Evolutionary conservation across 2,888 invertebrate genomes (phyloP), one percentile per base, ranked within the genome.

Genomic region (Adineta ricciae): DNA sequence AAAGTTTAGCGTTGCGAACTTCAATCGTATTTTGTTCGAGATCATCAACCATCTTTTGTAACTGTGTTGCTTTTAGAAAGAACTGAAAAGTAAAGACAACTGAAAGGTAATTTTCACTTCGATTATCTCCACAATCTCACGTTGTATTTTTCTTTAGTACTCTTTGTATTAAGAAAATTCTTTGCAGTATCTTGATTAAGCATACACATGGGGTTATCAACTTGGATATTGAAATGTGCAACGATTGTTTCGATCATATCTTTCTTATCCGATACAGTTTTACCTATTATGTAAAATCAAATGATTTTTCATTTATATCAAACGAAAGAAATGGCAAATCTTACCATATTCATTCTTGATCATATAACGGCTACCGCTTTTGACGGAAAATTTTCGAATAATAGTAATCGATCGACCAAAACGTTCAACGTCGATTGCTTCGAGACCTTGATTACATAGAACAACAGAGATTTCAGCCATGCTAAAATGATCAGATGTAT

Each of bases 201-300:
- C 38, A 98, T 93, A 87, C 95, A 95, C 84, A 98, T 93, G 0
- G 98, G 98, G 91, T 98, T 98, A 87, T 96, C 94, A 0, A 96
- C 93, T 91, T 96, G 95, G 16, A 86, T 84, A 54, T 86, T 86
- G 49, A 82, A 86, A 54, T 84, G 78, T 78, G 83, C 83, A 1
- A 85, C 72, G n/a, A 83, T 85, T 19, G 19, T n/a, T 78, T 84
- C 84, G 52, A 86, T 72, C 49, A 72, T 72, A 32, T 83, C 27
- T 82, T 85, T 85, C 56, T 38, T 83, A 7, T 83, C 83, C 4
- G 85, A 83, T 5, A 85, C 64, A 24, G 52, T 49, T 52, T 85
- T 85, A 36, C 83, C 27, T 21, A n/a, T 32, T 36, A 8, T 36
- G 24, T 36, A 5, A 38, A 19, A 14, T 16, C 38, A 50, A 9